Conservation (phyloP, 1,140 invertebrate genomes). For the Musca vetustissima region DNA sequence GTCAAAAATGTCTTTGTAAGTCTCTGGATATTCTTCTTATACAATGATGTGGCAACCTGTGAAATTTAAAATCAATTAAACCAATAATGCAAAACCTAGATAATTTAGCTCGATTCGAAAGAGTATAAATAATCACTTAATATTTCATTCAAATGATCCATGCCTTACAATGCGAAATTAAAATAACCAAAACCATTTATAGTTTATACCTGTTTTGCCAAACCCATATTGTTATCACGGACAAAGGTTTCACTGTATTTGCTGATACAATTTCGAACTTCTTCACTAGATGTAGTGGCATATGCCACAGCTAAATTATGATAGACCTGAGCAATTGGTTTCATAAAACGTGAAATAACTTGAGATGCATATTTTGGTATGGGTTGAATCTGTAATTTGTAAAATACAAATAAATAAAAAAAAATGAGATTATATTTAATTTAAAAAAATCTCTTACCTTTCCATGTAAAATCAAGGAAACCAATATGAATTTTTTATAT, state of each 20-base stretch:
- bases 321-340: conserved; percentile 89
- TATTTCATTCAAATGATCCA: too few relatives aligned
- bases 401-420: not conserved
- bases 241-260: conserved; percentile 81
- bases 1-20: conserved; percentile 97
- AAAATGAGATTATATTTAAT: not conserved
- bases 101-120: too few relatives aligned
- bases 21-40: conserved; percentile 96
- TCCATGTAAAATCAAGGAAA: conserved; percentile 88
- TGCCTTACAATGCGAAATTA: too few relatives aligned
- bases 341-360: conserved; percentile 86
- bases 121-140: too few relatives aligned
- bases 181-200: too few relatives aligned
- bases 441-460: conserved; percentile 65
- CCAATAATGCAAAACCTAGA: too few relatives aligned
- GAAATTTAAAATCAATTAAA: not conserved
- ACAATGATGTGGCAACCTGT: conserved; percentile 83
- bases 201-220: conserved; percentile 71
- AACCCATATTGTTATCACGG: conserved; percentile 82
- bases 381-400: conserved; percentile 61
- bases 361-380: conserved; percentile 92
- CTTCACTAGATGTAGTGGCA: conserved; percentile 71
- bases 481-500: conserved; percentile 94
- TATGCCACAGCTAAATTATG: conserved; percentile 86
- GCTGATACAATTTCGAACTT: conserved; percentile 69